Evolutionary conservation across 2,113 vertebrate species (phyloP), one percentile per base, ranked within the genome.

Genomic region (Mus spicilegus): DNA sequence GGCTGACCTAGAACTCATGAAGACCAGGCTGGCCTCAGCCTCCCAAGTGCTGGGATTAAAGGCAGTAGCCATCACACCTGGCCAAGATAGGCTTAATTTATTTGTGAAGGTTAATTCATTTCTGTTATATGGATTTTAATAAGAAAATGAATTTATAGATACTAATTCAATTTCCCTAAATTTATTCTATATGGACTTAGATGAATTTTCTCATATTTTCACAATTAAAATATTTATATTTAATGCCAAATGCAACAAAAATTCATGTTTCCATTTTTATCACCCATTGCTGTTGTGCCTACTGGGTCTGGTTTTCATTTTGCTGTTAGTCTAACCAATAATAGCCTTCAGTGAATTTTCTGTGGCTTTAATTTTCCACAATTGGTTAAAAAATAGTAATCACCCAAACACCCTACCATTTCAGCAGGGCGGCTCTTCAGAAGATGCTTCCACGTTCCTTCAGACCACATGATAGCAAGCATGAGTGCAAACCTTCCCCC

Each of bases 401-500:
- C 92, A 95, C 42, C 73, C 0, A 30, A 89, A 49, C n/a, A 91
- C 10, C 7, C 33, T 4, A 24, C 42, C 63, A 63, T 92, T 88
- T 86, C 24, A 77, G 17, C 49, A 94, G 78, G 78, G 46, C 89
- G 77, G 82, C 58, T 90, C 96, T 96, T 93, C 93, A 17, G 97
- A 69, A 33, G 39, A 42, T 2, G 4, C 7, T 42, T 67, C 39
- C 17, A 3, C 13, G 58, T 89, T 90, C 82, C 30, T 49, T 95
- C 93, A 95, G 84, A 93, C 84, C 91, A 69, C 39, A 97, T 63
- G 0, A 78, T 88, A 97, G 67, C 16, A 81, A 97, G 97, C 93
- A 97, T 94, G 96, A 93, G 95, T 97, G 96, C 96, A 42, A 96
- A 95, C 30, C 95, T 20, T 96, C 61, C 70, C 89, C 77, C 92